Conservation (phyloP, 2,797 vertebrate genomes). For the Oceanodroma leucorhoa region DNA sequence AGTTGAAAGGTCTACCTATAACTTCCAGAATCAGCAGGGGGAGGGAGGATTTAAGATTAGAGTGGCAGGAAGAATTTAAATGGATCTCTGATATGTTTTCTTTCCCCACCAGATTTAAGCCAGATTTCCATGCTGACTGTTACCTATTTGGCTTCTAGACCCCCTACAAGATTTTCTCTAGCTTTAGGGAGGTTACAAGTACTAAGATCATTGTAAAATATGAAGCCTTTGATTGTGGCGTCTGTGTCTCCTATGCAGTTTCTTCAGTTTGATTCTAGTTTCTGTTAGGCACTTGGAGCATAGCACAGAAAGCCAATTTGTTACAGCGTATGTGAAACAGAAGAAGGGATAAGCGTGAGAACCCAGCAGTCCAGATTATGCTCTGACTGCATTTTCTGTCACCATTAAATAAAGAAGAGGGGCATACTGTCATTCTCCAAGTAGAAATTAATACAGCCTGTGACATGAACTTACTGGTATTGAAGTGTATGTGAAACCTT, state of each 20-base stretch:
- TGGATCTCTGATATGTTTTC: neutral
- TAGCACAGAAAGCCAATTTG: neutral
- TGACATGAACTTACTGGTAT: neutral
- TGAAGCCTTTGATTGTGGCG: neutral
- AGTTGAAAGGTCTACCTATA: neutral
- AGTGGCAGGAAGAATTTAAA: neutral
- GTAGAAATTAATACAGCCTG: neutral
- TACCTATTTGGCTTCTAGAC: neutral
- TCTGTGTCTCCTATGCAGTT: neutral
- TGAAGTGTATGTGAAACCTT: neutral
- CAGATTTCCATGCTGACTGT: neutral
- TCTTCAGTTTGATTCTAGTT: neutral
- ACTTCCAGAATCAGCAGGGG: neutral
- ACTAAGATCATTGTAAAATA: neutral
- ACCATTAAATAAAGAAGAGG: neutral
- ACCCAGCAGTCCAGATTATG: neutral
- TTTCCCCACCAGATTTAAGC: neutral
- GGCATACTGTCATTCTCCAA: neutral
- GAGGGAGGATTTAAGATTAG: neutral
- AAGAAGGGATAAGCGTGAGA: neutral
- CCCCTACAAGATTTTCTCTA: neutral
- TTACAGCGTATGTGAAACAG: neutral
- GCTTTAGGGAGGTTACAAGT: neutral
- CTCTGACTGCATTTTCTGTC: neutral
- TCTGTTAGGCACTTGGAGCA: neutral